Evolutionary conservation across 2,113 vertebrate genomes (phyloP), one percentile per base, ranked within the genome.

Genomic region (Chrysemys picta): DNA sequence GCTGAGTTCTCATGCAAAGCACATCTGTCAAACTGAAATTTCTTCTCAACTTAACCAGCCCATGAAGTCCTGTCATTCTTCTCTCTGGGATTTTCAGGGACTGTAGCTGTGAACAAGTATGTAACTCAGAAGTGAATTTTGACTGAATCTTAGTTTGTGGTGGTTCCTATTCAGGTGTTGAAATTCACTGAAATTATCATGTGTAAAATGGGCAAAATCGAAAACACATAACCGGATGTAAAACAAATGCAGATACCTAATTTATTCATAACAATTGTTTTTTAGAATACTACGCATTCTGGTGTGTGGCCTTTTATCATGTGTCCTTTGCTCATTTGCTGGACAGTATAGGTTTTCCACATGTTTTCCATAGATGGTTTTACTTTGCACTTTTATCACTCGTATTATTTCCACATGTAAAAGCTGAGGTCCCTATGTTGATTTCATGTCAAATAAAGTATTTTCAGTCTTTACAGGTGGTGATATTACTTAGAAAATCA

Each of bases 381-480:
- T 87, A 85, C 94, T 95, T 87, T 89, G 85, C 82, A 72, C 95
- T 93, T 97, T 84, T 95, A 86, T 84, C 85, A 88, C 96, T 96
- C 69, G 93, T 91, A 42, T 50, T 96, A 95, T 85, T 49, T 31
- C 79, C 1, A 50, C 84, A 65, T 94, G 7, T 85, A 27, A 87
- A 86, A 91, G 87, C 62, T 5, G 3, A 52, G 91, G 78, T 97
- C 92, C 91, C 90, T 97, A 95, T 88, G 57, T 95, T 95, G 89
- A 86, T 97, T 31, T 93, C 82, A 90, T 95, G 95, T 97, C 72
- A 96, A 96, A 97, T 95, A 97, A 97, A 92, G 82, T 98, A 97
- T 97, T 98, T 98, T 98, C 96, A 93, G 90, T 94, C 96, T 97
- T 35, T 78, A 87, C 0, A n/a, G 93, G 91, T 95, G 88, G 57